phyloP scores from a whole-genome alignment of 2,888 invertebrate species.

The Dryomyza anilis region DNA sequence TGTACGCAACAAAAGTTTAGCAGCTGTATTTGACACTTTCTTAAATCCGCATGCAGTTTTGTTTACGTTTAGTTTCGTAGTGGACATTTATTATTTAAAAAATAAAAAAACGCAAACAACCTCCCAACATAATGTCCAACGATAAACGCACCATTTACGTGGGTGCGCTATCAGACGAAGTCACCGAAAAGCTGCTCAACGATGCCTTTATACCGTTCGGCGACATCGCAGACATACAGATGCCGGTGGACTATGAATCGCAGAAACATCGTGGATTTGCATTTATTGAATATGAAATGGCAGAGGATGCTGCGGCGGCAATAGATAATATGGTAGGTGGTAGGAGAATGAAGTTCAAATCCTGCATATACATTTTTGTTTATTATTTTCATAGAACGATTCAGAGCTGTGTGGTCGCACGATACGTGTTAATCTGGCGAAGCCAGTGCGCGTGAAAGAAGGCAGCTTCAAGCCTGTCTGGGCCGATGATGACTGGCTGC shows the following conservation, averaged over 20 bases:
- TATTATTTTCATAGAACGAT: slow-evolving; percentile 76
- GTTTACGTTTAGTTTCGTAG: not conserved
- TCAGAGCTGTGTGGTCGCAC: slow-evolving; percentile 96
- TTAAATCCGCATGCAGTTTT: not conserved
- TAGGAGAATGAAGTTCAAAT: not conserved
- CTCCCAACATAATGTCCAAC: slow-evolving; percentile 64
- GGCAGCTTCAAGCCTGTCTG: slow-evolving; percentile 94
- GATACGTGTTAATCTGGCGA: slow-evolving; percentile 94
- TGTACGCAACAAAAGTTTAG: too few relatives aligned
- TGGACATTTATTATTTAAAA: not conserved
- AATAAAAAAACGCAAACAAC: not conserved
- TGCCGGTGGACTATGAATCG: slow-evolving; percentile 94
- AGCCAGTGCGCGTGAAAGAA: slow-evolving; percentile 95
- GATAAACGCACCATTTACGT: slow-evolving; percentile 84
- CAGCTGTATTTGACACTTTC: not conserved
- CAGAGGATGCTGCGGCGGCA: slow-evolving; percentile 98
- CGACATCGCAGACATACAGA: slow-evolving; percentile 96
- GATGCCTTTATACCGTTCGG: slow-evolving; percentile 99
- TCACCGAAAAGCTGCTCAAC: slow-evolving; percentile 92
- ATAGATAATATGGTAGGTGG: slow-evolving; percentile 99
- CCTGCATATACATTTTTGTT: not conserved
- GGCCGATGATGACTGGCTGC: slow-evolving; percentile 98
- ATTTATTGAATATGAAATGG: slow-evolving; percentile 96
- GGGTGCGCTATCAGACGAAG: slow-evolving; percentile 91
- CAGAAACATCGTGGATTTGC: slow-evolving; percentile 99